A percentile compares a stretch with the other conserved stretches of the same genome.
Conservation (phyloP, 1,140 invertebrate species). For the Leptopilina boulardi region DNA sequence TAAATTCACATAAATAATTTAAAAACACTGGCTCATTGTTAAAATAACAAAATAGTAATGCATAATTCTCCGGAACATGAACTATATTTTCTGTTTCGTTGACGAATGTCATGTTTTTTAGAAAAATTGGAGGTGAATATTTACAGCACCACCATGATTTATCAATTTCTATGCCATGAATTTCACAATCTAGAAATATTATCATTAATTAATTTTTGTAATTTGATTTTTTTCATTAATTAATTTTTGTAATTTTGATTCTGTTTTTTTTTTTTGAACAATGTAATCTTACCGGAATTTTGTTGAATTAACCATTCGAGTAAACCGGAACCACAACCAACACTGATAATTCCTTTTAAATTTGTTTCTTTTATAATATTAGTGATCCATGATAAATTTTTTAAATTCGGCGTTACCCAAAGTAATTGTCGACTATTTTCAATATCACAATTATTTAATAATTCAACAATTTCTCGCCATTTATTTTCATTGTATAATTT, state of each 20-base stretch:
- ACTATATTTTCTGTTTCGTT: conserved; percentile 63
- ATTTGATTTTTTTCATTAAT: conserved; percentile 15
- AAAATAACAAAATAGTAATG: conserved; percentile 86
- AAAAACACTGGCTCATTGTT: conserved; percentile 82
- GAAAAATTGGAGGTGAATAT: conserved; percentile 78
- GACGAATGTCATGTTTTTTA: conserved; percentile 69
- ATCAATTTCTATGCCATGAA: conserved; percentile 79
- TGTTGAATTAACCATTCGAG: conserved; percentile 78
- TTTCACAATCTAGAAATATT: conserved; percentile 68
- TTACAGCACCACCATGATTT: conserved; percentile 79
- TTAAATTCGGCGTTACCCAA: conserved; percentile 78
- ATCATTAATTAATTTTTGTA: conserved; percentile 32
- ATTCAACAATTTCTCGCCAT: conserved; percentile 60
- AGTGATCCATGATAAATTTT: conserved; percentile 74
- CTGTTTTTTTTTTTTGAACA: conserved; percentile 25
- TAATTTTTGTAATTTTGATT: conserved; percentile 23
- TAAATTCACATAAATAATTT: conserved; percentile 80
- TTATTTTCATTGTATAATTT: conserved; percentile 54
- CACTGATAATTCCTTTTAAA: conserved; percentile 72
- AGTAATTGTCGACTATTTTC: conserved; percentile 71
- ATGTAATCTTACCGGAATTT: conserved; percentile 68
- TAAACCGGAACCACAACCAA: conserved; percentile 79
- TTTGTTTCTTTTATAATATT: conserved; percentile 56
- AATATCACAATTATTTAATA: conserved; percentile 50
- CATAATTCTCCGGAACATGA: conserved; percentile 69